Evolutionary conservation across 1,140 invertebrate species (phyloP), one percentile per base, ranked within the genome.

Genomic region (Leptonema lineaticorne): DNA sequence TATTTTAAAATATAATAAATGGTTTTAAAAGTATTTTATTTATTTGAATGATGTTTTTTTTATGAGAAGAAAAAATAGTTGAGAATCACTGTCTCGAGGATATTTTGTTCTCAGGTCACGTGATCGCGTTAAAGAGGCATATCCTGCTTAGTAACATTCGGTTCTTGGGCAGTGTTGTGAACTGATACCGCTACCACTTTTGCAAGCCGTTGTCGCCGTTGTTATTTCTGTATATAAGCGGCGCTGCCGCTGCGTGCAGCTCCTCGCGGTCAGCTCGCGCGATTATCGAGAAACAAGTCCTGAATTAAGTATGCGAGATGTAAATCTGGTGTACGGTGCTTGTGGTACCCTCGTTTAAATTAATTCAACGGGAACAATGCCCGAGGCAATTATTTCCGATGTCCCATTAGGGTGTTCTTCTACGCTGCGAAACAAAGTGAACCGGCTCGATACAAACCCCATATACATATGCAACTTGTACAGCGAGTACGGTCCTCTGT

Each of bases 301-400:
- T 29, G 29, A 64, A 64, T 64, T 64, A 64, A 64, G 33, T 64
- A 64, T 64, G 45, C 62, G 45, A 64, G 62, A 64, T 64, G 62
- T 64, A 64, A 64, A 64, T 64, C 62, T 64, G 62, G 45, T 64
- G 62, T 64, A 64, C 50, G 62, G 26, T 29, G 27, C 30, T 45
- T 37, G 62, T 64, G 46, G 62, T 45, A 62, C 22, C 50, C 59
- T 62, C 59, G 33, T 64, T 64, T 64, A 50, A 64, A 64, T 64
- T 64, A 64, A 64, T 64, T 64, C 62, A 64, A 48, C 46, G 26
- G 45, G 46, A 64, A 64, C 62, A 64, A 64, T 64, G 33, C 46
- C 33, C n/a, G 26, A 26, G 62, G 26, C 62, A 64, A 64, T 64
- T 64, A 64, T 64, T 64, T 64, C 18, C 45, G 33, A 50, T 50